phyloP scores from a whole-genome alignment of 2,888 invertebrate species.

The Temnothorax unifasciatus region DNA sequence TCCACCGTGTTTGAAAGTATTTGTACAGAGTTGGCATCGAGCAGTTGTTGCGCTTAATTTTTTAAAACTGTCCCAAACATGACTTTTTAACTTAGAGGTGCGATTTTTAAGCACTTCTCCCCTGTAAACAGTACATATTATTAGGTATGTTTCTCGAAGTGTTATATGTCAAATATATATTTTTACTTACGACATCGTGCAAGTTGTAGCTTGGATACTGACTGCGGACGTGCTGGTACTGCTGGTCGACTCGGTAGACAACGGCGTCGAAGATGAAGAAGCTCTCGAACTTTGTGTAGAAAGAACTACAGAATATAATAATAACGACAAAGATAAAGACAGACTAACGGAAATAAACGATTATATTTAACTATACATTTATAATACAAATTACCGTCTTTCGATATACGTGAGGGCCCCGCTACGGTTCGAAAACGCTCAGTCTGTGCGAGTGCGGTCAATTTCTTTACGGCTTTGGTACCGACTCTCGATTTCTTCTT shows the following conservation, averaged over 20 bases:
- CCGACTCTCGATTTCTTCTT: no score
- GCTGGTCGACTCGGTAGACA: background rate
- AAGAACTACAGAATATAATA: background rate
- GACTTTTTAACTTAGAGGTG: constrained; percentile 1
- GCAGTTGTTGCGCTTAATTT: background rate
- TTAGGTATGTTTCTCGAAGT: background rate
- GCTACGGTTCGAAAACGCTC: no score
- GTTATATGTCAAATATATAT: background rate
- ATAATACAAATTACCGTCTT: no score
- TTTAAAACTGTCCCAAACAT: background rate
- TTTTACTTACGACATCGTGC: constrained; percentile 3
- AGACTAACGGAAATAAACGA: background rate
- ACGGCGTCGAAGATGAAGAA: background rate
- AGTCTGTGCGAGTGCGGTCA: no score
- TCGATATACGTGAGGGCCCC: no score
- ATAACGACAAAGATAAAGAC: background rate
- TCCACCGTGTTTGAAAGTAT: background rate
- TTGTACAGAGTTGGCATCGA: background rate
- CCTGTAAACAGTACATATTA: constrained; percentile 8
- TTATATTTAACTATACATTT: background rate
- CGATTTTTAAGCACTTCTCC: background rate
- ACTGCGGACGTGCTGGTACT: background rate
- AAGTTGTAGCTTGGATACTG: background rate
- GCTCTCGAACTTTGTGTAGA: background rate
- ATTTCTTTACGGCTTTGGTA: no score